Conservation (phyloP, 30 jellyfish, hydroid and myxozoan genomes). For the Aurelia sp. region DNA sequence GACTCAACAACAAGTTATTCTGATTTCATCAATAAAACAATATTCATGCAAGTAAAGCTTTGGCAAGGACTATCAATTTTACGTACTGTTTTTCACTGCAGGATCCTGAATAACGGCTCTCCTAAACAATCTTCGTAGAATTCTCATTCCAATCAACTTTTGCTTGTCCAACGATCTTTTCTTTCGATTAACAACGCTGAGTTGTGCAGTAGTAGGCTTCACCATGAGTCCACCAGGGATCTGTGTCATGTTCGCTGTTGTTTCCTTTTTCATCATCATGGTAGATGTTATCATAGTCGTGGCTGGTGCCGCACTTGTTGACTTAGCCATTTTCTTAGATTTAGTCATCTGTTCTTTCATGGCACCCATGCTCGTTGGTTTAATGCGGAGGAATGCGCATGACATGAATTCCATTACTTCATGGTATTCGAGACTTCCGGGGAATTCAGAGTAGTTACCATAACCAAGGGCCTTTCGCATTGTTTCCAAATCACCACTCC, state of each 20-base stretch:
- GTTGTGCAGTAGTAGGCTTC: not conserved
- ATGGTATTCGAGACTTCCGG: conserved; percentile 78
- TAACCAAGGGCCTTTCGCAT: conserved; percentile 88
- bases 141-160: not conserved
- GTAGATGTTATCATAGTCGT: conserved; percentile 4
- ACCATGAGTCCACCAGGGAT: conserved; percentile 4
- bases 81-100: not conserved
- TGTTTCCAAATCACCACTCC: conserved; percentile 70
- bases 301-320: conserved; percentile 13
- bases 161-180: not conserved
- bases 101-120: conserved; percentile 25
- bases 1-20: too few relatives aligned
- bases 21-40: too few relatives aligned
- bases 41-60: too few relatives aligned
- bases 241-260: conserved; percentile 1
- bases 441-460: conserved; percentile 70
- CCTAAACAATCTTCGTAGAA: conserved; percentile 1
- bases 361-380: conserved; percentile 9
- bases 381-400: conserved; percentile 59
- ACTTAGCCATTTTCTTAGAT: not conserved
- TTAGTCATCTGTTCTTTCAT: not conserved
- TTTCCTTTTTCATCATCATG: not conserved
- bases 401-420: conserved; percentile 65
- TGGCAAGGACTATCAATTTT: too few relatives aligned
- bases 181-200: not conserved